phyloP scores from a whole-genome alignment of 53 echinoderm and acorn worm genomes.

The Henricia sp. region DNA sequence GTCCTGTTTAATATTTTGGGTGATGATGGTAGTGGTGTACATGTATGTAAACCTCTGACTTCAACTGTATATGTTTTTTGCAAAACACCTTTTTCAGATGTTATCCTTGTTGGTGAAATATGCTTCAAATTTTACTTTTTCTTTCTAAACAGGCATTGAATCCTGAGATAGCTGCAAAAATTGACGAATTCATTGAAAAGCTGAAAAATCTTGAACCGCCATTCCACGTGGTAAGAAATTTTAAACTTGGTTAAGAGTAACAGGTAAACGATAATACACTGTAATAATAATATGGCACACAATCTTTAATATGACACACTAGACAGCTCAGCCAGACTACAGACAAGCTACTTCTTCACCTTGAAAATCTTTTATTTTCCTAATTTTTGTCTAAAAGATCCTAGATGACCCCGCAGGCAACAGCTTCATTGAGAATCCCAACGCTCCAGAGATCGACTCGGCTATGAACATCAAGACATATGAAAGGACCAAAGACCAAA shows the following conservation, averaged over 20 bases:
- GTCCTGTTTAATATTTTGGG: too few relatives aligned
- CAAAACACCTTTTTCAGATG: too few relatives aligned
- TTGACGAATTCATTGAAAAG: constrained; percentile 86
- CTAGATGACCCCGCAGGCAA: constrained; percentile 90
- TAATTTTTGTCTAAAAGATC: constrained; percentile 44
- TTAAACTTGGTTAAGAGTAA: not conserved
- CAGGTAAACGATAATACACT: too few relatives aligned
- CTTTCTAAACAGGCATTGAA: constrained; percentile 67
- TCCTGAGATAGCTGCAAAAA: constrained; percentile 80
- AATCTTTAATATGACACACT: too few relatives aligned
- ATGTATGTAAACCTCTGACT: too few relatives aligned
- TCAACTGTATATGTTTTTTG: not conserved
- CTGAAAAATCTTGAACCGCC: constrained; percentile 78
- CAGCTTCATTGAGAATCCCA: constrained; percentile 87
- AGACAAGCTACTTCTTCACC: not conserved
- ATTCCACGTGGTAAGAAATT: constrained; percentile 76
- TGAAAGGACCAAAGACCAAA: constrained; percentile 69
- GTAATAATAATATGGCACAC: too few relatives aligned
- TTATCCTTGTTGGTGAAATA: too few relatives aligned
- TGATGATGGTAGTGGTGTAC: too few relatives aligned
- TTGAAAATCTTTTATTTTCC: not conserved
- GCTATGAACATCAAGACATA: constrained; percentile 64
- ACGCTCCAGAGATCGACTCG: constrained; percentile 76
- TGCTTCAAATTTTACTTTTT: not conserved
- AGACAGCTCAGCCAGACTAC: not conserved